Conservation (phyloP, 2,113 vertebrate genomes). For the Lonchura striata region DNA sequence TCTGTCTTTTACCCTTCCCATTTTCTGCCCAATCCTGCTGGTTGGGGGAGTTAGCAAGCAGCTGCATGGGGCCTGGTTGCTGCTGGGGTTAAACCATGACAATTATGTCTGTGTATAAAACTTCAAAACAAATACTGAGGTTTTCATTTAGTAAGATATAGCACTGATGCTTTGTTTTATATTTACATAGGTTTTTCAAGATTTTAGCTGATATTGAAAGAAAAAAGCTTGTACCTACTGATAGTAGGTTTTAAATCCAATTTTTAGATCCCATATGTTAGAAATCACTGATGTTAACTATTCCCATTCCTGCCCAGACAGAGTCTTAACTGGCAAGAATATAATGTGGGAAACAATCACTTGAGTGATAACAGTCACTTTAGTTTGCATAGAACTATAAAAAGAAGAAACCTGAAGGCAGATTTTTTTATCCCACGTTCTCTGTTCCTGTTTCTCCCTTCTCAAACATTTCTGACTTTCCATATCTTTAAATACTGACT, state of each 20-base stretch:
- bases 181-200: neutral
- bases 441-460: neutral
- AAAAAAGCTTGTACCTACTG: neutral
- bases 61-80: neutral
- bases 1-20: neutral
- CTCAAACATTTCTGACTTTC: neutral
- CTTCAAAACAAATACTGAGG: neutral
- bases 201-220: neutral
- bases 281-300: neutral
- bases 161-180: neutral
- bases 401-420: neutral
- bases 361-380: neutral
- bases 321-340: neutral
- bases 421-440: neutral
- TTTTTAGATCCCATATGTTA: neutral
- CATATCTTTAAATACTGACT: neutral
- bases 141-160: neutral
- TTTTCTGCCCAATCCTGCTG: neutral
- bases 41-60: rapidly evolving
- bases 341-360: neutral
- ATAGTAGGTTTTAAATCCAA: neutral
- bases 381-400: neutral
- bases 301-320: neutral
- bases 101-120: neutral
- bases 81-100: neutral